Evolutionary conservation across 2,888 invertebrate species (phyloP).

Genomic region (Adelphocoris suturalis): DNA sequence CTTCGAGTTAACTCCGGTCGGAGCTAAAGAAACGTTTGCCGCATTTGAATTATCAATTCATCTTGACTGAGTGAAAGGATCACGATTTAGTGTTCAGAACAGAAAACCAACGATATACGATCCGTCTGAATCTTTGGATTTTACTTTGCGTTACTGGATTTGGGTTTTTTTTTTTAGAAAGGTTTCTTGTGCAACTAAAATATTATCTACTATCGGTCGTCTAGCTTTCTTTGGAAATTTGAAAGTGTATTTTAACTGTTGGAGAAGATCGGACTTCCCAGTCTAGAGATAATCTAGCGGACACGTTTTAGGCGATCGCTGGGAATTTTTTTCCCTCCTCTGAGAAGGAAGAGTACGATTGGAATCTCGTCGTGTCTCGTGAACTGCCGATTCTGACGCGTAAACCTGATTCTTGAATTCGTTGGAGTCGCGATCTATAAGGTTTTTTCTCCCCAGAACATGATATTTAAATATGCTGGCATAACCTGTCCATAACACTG

Average conservation of each 20-base stretch:
- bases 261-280: slow-evolving; percentile 40
- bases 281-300: not conserved
- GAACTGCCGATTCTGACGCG: not conserved
- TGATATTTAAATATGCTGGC: no score
- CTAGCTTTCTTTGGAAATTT: slow-evolving; percentile 57
- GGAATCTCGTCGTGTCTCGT: not conserved
- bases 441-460: no score
- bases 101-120: not conserved
- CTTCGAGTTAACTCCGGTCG: not conserved
- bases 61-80: slow-evolving; percentile 52
- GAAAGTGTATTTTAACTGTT: slow-evolving; percentile 43
- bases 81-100: slow-evolving; percentile 23
- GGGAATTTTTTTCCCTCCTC: slow-evolving; percentile 11
- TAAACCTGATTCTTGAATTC: no score
- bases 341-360: not conserved
- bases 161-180: slow-evolving; percentile 33
- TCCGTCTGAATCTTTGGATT: not conserved
- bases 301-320: slow-evolving; percentile 33
- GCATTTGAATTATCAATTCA: slow-evolving; percentile 41
- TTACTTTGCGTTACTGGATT: not conserved
- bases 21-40: not conserved
- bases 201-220: slow-evolving; percentile 15
- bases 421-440: no score
- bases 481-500: no score
- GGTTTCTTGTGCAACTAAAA: slow-evolving; percentile 44